Conservation (phyloP, 2,888 invertebrate species). For the Leucozona laternaria region DNA sequence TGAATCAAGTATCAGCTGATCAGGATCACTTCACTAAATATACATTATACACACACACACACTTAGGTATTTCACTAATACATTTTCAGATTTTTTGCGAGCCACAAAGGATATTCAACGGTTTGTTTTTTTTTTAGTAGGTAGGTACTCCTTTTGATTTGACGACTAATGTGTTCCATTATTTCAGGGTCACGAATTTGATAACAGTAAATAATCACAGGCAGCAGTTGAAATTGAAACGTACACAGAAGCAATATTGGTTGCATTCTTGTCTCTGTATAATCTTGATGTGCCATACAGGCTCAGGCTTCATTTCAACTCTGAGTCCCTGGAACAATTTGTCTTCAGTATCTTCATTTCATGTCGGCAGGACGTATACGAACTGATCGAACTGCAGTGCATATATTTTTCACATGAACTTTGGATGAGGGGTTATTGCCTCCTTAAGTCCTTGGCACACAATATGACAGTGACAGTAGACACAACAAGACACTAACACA, state of each 20-base stretch:
- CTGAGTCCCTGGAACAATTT: constrained; percentile 53
- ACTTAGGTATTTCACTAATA: not conserved
- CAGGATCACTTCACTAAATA: constrained; percentile 25
- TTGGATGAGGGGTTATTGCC: constrained; percentile 58
- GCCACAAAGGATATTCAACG: not conserved
- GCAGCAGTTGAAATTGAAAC: not conserved
- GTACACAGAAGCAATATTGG: not conserved
- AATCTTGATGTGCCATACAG: not conserved
- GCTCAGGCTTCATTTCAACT: not conserved
- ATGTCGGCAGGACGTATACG: constrained; percentile 28
- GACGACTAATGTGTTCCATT: not conserved
- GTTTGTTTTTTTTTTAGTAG: not conserved
- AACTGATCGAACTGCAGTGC: constrained; percentile 79
- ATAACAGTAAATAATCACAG: constrained; percentile 14
- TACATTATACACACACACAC: constrained; percentile 17
- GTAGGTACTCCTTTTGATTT: not conserved
- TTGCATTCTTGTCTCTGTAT: not conserved
- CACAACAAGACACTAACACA: constrained; percentile 34
- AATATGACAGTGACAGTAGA: constrained; percentile 78
- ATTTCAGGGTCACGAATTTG: constrained; percentile 18
- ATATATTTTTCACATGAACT: constrained; percentile 54
- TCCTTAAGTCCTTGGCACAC: constrained; percentile 76
- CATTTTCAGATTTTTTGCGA: not conserved
- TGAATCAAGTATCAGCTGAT: constrained; percentile 62
- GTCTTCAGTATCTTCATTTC: constrained; percentile 70